Base-by-base conservation (phyloP, 2,113 vertebrate species). In the Pachyramphus minor region DNA sequence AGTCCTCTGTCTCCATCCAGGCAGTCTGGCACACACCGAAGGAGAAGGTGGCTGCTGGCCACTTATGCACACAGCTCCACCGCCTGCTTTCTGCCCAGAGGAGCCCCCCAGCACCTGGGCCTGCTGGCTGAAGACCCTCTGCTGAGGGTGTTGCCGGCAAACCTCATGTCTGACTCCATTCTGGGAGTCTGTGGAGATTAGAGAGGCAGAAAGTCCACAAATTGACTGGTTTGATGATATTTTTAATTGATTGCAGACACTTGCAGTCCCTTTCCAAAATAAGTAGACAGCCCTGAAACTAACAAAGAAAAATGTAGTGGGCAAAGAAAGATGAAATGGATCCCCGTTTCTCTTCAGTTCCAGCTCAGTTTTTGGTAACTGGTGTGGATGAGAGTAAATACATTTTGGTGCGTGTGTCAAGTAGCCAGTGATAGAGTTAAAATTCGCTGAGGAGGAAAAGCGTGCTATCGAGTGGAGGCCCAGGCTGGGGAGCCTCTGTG, bases 171-270 rank as follows among this genome's bases (percentile, higher is more conserved):
- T 67, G 71, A 62, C 63, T 66, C 76, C 33, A 4, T 74, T 11
- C 0, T 56, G 42, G 23, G 41, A 52, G 23, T 7, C 63, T 77
- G 37, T 4, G 19, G 78, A 92, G 79, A 68, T 44, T 35, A 72
- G 72, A 31, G 59, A 89, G 53, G 33, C 27, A 8, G 17, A 33
- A 33, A 55, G 31, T 39, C 53, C 9, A 2, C 47, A 41, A 74
- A 58, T 6, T 58, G 80, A 23, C 78, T 72, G 33, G 8, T 78
- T 76, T 74, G 50, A 59, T 41, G 13, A 27, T 41, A 11, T 33
- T 82, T 91, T 84, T 72, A 94, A 95, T 72, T 69, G 83, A 37
- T 74, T 92, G 56, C 87, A 93, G 75, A 41, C 75, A 90, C 72
- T 59, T 91, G 72, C 33, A 75, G 30, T 42, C 39, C 30, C 22